Evolutionary conservation across 2,797 vertebrate genomes (phyloP), one percentile per base, ranked within the genome.

Genomic region (Sternarchorhynchus goeldii): DNA sequence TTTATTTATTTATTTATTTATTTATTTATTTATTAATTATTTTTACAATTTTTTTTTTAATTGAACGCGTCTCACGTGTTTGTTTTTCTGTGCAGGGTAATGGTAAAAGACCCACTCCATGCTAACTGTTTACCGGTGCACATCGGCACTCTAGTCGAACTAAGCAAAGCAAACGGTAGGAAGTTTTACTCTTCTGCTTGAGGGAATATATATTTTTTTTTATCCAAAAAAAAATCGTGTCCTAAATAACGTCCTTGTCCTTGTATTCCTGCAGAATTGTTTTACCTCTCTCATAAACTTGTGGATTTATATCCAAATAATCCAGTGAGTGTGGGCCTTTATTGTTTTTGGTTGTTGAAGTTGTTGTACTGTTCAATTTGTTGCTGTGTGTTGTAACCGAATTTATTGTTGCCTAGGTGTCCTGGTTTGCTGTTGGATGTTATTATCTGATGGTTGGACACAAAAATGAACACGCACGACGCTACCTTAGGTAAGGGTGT

Each of bases 391-490:
- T 34, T 73, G 4, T 58, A 6, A 53, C 80, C 31, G 12, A 64
- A 73, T 67, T 58, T 1, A 56, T 75, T 78, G 1, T 76, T 32
- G 12, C 56, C 12, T 71, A 94, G 92, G 93, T 94, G 0, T 94
- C 93, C 0, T 99, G 97, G 97, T 99, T 98, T 94, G 96, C 97
- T 63, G 97, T 99, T 78, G 97, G 97, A 63, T 99, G 97, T 88
- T 99, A 99, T 81, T 99, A 99, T 92, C 95, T 99, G 77, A 99
- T 99, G 97, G 97, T 99, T 25, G 97, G 97, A 57, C 97, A 98
- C 88, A 99, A 99, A 93, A 99, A 99, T 25, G 97, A 99, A 85
- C 96, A 99, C 21, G 97, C 97, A 32, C 94, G 97, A 78, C 93
- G 97, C 80, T 99, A 99, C 39, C 95, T 99, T 57, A 99, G 97